phyloP scores from a whole-genome alignment of 2,888 invertebrate genomes.

The Ormyrus thymus region DNA sequence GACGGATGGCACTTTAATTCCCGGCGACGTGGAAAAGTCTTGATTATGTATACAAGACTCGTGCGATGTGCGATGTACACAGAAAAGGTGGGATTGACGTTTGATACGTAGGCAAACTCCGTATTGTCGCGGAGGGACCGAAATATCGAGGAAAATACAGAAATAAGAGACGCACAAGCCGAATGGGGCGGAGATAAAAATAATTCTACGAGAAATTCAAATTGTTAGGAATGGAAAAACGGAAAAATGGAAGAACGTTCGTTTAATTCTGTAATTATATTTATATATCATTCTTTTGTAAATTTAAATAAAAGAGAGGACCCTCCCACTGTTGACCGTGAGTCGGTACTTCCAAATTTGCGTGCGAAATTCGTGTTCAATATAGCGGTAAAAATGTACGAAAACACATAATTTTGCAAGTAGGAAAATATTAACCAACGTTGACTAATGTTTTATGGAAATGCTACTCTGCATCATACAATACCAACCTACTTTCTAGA shows the following conservation, averaged over 20 bases:
- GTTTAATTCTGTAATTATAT: no score
- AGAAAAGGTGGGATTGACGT: conserved; percentile 64
- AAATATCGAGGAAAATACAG: conserved; percentile 53
- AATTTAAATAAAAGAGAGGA: no score
- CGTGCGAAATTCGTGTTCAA: no score
- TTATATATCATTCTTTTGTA: no score
- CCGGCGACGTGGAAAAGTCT: background rate
- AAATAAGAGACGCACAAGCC: background rate
- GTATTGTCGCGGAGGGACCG: conserved; percentile 61
- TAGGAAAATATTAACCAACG: no score
- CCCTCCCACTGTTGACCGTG: no score
- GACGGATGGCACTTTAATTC: conserved; percentile 5
- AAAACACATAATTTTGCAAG: no score
- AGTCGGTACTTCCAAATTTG: no score
- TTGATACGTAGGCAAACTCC: conserved; percentile 72
- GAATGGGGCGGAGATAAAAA: background rate
- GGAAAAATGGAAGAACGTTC: background rate
- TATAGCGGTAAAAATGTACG: no score
- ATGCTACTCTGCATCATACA: no score
- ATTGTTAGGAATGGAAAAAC: background rate
- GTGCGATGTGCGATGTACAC: background rate
- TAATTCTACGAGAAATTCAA: background rate
- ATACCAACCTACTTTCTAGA: no score
- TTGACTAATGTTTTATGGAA: no score
- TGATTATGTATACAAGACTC: conserved; percentile 11